phyloP scores from a whole-genome alignment of 2,888 invertebrate species.

The Ferdinandea cuprea region DNA sequence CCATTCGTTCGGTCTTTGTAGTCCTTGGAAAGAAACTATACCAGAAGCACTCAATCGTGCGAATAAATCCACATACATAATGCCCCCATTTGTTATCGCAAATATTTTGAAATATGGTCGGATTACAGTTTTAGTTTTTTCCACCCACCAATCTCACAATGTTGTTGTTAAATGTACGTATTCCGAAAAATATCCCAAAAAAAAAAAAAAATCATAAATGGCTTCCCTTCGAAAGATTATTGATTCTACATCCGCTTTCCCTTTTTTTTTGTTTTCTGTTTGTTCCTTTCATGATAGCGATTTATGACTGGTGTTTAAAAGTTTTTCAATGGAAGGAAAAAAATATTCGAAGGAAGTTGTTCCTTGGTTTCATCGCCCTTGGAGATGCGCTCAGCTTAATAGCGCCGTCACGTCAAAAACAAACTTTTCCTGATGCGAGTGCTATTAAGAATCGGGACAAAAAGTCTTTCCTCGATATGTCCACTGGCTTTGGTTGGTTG shows the following conservation, averaged over 20 bases:
- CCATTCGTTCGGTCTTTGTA: slow-evolving; percentile 32
- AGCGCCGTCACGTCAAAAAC: slow-evolving; percentile 43
- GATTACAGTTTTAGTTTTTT: slow-evolving; percentile 42
- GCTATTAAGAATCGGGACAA: slow-evolving; percentile 31
- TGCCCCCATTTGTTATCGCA: slow-evolving; percentile 56
- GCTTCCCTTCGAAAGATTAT: slow-evolving; percentile 51
- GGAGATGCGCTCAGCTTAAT: slow-evolving; percentile 8
- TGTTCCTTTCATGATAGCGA: slow-evolving; percentile 48
- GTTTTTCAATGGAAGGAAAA: slow-evolving; percentile 25
- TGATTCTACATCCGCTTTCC: slow-evolving; percentile 59
- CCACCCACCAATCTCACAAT: not conserved
- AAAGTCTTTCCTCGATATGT: slow-evolving; percentile 24
- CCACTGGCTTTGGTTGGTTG: too few species aligned
- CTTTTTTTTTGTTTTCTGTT: too few species aligned
- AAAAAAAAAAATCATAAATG: slow-evolving; percentile 35
- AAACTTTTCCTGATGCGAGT: slow-evolving; percentile 33
- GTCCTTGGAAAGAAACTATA: slow-evolving; percentile 34
- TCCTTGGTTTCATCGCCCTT: not conserved
- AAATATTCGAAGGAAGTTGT: slow-evolving; percentile 32
- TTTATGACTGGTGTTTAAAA: slow-evolving; percentile 70
- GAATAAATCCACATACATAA: slow-evolving; percentile 61
- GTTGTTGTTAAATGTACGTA: slow-evolving; percentile 4
- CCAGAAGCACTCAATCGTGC: slow-evolving; percentile 46
- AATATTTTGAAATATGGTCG: slow-evolving; percentile 64
- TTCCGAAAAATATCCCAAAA: not conserved